Conservation (phyloP, 1,140 invertebrate species). For the Aphelinus certus region DNA sequence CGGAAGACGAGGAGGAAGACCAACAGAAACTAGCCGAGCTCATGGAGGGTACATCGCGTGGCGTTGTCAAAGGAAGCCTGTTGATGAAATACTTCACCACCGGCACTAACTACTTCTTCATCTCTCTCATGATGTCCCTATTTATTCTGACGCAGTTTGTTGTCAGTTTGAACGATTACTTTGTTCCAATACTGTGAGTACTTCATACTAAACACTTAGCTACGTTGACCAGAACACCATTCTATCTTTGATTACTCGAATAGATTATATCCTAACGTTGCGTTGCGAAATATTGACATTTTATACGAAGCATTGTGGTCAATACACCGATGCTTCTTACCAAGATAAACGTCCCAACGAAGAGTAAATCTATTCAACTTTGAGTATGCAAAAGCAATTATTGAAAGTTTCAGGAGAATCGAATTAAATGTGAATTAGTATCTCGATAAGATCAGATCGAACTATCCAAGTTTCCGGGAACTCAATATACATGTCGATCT, state of each 20-base stretch:
- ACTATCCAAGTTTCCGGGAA: too few species aligned
- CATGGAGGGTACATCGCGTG: conserved; percentile 69
- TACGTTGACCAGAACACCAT: too few species aligned
- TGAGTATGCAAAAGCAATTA: neutral
- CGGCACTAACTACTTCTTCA: conserved; percentile 66
- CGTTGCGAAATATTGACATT: too few species aligned
- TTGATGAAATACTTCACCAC: conserved; percentile 74
- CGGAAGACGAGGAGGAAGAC: conserved; percentile 69
- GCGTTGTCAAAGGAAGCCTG: conserved; percentile 70
- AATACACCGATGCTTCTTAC: too few species aligned
- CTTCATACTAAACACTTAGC: too few species aligned
- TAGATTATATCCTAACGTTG: too few species aligned
- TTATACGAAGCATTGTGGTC: too few species aligned
- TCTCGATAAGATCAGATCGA: neutral
- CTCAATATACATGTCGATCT: neutral
- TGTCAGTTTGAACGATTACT: conserved; percentile 75
- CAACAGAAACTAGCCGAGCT: conserved; percentile 63
- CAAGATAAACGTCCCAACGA: too few species aligned
- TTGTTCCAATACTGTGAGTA: conserved; percentile 72
- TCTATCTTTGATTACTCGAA: too few species aligned
- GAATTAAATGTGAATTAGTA: neutral
- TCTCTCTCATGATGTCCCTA: conserved; percentile 66
- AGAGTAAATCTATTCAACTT: neutral
- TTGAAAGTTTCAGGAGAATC: too few species aligned
- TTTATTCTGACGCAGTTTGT: conserved; percentile 71